Percentiles rank a stretch among this genome's conserved stretches.
Evolutionary conservation across 2,113 vertebrate genomes (phyloP).

Genomic region (Murina feae): DNA sequence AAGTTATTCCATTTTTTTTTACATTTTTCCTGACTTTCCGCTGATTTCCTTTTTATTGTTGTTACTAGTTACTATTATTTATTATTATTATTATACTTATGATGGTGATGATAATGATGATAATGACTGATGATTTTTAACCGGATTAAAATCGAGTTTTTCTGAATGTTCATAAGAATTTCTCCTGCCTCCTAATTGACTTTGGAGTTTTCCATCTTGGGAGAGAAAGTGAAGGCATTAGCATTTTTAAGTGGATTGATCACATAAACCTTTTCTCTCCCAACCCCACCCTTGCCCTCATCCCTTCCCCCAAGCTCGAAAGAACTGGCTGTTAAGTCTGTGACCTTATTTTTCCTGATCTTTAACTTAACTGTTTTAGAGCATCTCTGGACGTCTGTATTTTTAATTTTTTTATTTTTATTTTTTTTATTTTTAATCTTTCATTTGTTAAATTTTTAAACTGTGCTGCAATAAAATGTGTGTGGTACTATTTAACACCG

Average conservation of each 20-base stretch:
- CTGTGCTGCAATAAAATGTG: constrained; percentile 81
- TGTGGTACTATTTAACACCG: constrained; percentile 78
- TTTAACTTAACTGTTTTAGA: constrained; percentile 80
- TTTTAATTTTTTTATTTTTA: constrained; percentile 78
- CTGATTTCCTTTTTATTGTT: constrained; percentile 85
- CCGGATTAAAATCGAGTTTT: constrained; percentile 79
- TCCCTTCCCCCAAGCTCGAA: constrained; percentile 69
- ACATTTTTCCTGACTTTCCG: constrained; percentile 83
- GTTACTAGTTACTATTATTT: constrained; percentile 80
- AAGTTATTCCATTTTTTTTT: constrained; percentile 82
- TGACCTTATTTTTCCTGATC: constrained; percentile 79
- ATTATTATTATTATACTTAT: constrained; percentile 76
- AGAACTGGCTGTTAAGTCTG: constrained; percentile 79
- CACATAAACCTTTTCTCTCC: constrained; percentile 76
- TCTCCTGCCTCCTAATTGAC: constrained; percentile 75
- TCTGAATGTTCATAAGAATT: constrained; percentile 79
- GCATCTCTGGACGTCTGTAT: constrained; percentile 79
- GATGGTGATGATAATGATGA: constrained; percentile 80
- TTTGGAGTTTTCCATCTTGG: constrained; percentile 77
- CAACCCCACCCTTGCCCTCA: constrained; percentile 73
- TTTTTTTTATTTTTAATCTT: constrained; percentile 80
- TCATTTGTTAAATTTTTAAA: constrained; percentile 81
- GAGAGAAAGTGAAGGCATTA: constrained; percentile 76
- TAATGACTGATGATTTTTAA: constrained; percentile 80
- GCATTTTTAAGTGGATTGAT: constrained; percentile 80